A percentile compares a stretch with the other conserved stretches of the same genome.
Evolutionary conservation across 2,888 invertebrate genomes (phyloP).

Genomic region (Phlogophora meticulosa): DNA sequence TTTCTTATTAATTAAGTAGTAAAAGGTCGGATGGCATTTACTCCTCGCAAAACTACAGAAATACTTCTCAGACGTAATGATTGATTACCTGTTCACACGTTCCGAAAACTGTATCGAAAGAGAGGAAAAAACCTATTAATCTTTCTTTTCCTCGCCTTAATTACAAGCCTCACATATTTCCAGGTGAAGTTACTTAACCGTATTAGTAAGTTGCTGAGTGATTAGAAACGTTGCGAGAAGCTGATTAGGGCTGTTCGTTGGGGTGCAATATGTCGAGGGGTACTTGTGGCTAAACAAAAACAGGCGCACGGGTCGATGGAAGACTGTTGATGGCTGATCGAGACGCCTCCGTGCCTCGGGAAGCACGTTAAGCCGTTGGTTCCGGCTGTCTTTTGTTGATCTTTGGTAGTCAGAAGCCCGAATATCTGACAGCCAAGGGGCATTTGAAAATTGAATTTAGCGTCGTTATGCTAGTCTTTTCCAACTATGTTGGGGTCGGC

Average conservation of each 20-base stretch:
- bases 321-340: too few species aligned
- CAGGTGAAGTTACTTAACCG: conserved; percentile 27
- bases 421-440: too few species aligned
- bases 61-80: conserved; percentile 2
- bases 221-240: conserved; percentile 11
- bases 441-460: too few species aligned
- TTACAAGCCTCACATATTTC: neutral
- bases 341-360: too few species aligned
- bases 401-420: too few species aligned
- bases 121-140: conserved; percentile 32
- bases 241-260: conserved; percentile 3
- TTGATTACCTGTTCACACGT: conserved; percentile 6
- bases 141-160: conserved; percentile 7
- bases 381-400: too few species aligned
- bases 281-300: too few species aligned
- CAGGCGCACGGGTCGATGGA: too few species aligned
- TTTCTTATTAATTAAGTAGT: neutral
- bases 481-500: too few species aligned
- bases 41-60: neutral
- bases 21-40: neutral
- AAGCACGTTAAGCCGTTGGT: too few species aligned
- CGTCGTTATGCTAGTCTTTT: too few species aligned
- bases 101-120: conserved; percentile 24
- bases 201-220: conserved; percentile 39
- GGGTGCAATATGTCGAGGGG: too few species aligned